Base-by-base conservation (phyloP, 2,797 vertebrate genomes). In the Fringilla coelebs region DNA sequence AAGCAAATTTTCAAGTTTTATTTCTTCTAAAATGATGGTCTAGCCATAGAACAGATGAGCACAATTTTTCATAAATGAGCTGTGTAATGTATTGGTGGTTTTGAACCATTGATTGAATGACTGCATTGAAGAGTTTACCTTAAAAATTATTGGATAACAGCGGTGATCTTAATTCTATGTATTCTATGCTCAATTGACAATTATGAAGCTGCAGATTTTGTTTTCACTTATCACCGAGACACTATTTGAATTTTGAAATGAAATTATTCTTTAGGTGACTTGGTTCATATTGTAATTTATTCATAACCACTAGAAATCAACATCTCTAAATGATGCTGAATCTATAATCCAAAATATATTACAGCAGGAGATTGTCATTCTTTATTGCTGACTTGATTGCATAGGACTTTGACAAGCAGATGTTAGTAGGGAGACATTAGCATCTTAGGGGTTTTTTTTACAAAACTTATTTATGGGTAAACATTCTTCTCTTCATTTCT, bases 341-440 rank as follows among this genome's bases (percentile, higher is more conserved):
- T 83, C 49, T 11, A 9, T 81, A 96, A 94, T 94, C 84, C 43
- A 38, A 94, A 93, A 88, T 63, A 68, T 61, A 31, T 83, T 92
- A 85, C 38, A 71, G 88, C 48, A 88, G 58, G 67, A 85, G 88
- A 96, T 66, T 91, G 92, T 85, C 87, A 87, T 66, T 80, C 52
- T 90, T 94, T 46, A 86, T 36, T 82, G 85, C 80, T 88, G 88
- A 75, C 66, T 94, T 89, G 88, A 94, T 93, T 91, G 84, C 75
- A 48, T 29, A 36, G 70, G 67, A 61, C n/a, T 82, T 85, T 94
- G 91, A 93, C 71, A 90, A 94, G 77, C 94, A 96, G 90, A 62
- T 89, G 72, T 92, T 96, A 62, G 77, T 58, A 63, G 58, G 72
- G 55, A 95, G 40, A 75, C 18, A 36, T 85, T 85, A 82, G 32